Percentiles rank a stretch among this genome's conserved stretches.
Evolutionary conservation across 1,140 invertebrate species (phyloP).

Genomic region (Pseudomyrmex sp.): DNA sequence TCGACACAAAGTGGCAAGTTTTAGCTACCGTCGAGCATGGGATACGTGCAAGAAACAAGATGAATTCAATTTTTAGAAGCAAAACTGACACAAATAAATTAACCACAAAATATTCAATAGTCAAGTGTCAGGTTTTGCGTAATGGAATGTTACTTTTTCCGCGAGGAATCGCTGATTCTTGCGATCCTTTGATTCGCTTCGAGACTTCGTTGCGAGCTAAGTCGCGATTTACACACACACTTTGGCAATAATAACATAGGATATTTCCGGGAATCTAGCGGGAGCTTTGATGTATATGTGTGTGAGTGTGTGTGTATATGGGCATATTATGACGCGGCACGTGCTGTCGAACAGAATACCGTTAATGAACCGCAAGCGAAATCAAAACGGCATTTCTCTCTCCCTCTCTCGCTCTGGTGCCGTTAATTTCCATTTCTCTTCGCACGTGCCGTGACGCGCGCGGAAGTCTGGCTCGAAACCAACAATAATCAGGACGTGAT

Average conservation of each 20-base stretch:
- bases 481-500: constrained; percentile 66
- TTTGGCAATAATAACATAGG: neutral
- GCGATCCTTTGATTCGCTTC: neutral
- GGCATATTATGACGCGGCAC: neutral
- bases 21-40: too few relatives aligned
- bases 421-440: constrained; percentile 48
- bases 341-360: neutral
- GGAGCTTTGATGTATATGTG: too few relatives aligned
- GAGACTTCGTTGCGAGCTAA: neutral
- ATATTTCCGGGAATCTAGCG: constrained; percentile 22
- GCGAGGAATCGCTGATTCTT: neutral
- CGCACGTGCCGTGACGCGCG: neutral
- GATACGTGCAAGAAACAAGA: too few relatives aligned
- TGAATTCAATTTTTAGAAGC: too few relatives aligned
- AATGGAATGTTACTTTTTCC: too few relatives aligned
- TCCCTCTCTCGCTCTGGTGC: neutral
- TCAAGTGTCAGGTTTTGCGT: too few relatives aligned
- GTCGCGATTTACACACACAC: neutral
- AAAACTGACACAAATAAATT: too few relatives aligned
- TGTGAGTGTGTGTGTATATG: neutral
- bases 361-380: constrained; percentile 43
- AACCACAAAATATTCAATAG: too few relatives aligned
- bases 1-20: too few relatives aligned
- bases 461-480: constrained; percentile 38
- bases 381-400: constrained; percentile 39